phyloP scores from a whole-genome alignment of 92 coral and sea anemone genomes.

The Pocillopora meandrina region DNA sequence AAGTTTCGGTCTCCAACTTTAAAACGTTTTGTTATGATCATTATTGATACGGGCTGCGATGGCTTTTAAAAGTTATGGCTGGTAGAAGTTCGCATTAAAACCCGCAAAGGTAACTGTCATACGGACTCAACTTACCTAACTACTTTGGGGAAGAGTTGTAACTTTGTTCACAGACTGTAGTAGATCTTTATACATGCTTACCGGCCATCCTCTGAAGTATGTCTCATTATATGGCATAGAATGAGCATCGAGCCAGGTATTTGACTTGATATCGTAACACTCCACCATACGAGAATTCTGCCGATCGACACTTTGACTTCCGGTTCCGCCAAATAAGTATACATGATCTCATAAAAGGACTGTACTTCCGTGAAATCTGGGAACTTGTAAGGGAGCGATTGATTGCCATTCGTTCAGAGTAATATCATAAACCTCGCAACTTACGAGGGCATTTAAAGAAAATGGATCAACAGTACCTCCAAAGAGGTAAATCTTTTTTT shows the following conservation, averaged over 20 bases:
- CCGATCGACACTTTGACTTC: constrained; percentile 59
- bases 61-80: too few relatives aligned
- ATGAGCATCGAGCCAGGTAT: constrained; percentile 66
- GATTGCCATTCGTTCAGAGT: constrained; percentile 71
- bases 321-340: constrained; percentile 81
- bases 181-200: constrained; percentile 68
- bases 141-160: background rate
- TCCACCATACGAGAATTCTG: constrained; percentile 68
- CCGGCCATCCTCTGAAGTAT: constrained; percentile 69
- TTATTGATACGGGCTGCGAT: too few relatives aligned
- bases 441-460: constrained; percentile 66
- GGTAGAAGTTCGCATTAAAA: too few relatives aligned
- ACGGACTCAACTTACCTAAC: too few relatives aligned
- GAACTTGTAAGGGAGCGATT: constrained; percentile 78
- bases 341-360: constrained; percentile 66
- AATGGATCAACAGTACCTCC: constrained; percentile 91
- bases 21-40: too few relatives aligned
- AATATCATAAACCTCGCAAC: constrained; percentile 73
- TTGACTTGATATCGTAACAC: constrained; percentile 65
- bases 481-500: constrained; percentile 71
- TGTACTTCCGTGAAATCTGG: constrained; percentile 86
- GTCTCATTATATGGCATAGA: constrained; percentile 83
- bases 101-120: too few relatives aligned
- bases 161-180: constrained; percentile 47
- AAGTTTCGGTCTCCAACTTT: too few relatives aligned